These are phyloP conservation scores for Apis florea DNA, from an alignment of 1,140 invertebrate species.

Conservation along the genomic window DNA sequence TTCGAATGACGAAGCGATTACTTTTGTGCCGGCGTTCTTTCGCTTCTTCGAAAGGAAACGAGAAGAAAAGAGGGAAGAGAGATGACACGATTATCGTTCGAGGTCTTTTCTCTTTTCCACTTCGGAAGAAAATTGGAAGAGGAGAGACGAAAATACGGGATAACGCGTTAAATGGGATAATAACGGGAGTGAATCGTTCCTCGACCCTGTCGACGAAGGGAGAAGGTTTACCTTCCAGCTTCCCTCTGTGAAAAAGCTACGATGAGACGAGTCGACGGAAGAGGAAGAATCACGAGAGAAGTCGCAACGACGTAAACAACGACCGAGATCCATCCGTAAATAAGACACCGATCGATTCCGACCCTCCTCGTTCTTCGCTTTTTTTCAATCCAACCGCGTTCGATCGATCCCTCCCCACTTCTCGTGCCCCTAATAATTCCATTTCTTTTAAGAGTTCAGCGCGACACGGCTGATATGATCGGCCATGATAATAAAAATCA, in stretches of 20 bases:
- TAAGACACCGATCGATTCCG: conserved; percentile 40
- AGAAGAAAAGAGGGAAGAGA: background rate
- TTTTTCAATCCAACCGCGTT: background rate
- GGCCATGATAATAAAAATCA: background rate
- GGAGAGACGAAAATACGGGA: too few species aligned
- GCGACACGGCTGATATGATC: background rate
- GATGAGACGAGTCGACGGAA: background rate
- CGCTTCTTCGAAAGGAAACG: background rate
- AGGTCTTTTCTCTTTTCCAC: conserved; percentile 7
- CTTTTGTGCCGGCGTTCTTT: background rate
- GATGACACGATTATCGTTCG: conserved; percentile 36
- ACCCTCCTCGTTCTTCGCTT: background rate
- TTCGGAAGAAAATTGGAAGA: too few species aligned
- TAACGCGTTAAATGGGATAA: background rate
- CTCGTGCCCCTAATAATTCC: background rate
- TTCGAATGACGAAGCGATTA: background rate
- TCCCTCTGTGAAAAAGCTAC: background rate
- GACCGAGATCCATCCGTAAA: conserved; percentile 51
- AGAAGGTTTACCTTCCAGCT: background rate
- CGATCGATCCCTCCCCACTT: background rate
- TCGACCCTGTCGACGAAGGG: background rate
- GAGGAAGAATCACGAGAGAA: conserved; percentile 21
- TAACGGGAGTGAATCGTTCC: background rate
- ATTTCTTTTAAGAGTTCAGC: background rate
- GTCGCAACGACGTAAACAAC: conserved; percentile 59